Evolutionary conservation across 2,888 invertebrate genomes (phyloP).

Genomic region (Metallyticus violacea): DNA sequence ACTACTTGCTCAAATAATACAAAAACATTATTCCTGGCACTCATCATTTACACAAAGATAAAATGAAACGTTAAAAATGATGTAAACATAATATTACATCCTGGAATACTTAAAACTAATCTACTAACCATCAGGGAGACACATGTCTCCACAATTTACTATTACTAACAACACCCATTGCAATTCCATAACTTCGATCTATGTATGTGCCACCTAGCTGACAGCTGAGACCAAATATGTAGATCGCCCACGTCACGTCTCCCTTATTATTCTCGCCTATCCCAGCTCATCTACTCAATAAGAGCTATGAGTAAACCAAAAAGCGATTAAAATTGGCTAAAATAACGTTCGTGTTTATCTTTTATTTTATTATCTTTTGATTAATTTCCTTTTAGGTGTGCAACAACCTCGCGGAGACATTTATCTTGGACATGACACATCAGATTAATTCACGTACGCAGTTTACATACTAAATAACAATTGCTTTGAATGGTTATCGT

Average conservation of each 20-base stretch:
- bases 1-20: no score
- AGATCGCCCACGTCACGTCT: conserved; percentile 28
- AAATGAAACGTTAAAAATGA: not conserved
- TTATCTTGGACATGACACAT: not conserved
- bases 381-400: not conserved
- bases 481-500: not conserved
- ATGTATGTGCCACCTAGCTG: conserved; percentile 7
- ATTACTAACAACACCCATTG: not conserved
- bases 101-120: not conserved
- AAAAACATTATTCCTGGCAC: no score
- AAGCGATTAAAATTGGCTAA: no score
- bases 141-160: not conserved
- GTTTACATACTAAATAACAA: not conserved
- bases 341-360: no score
- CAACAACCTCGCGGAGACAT: not conserved
- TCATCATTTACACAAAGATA: not conserved
- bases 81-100: not conserved
- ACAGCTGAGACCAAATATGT: conserved; percentile 29
- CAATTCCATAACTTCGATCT: not conserved
- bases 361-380: not conserved
- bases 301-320: not conserved
- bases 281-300: not conserved
- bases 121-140: not conserved
- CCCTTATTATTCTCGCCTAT: not conserved
- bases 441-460: not conserved